A percentile compares a stretch with the other conserved stretches of the same genome.
Conservation (phyloP, 2,888 invertebrate genomes). For the Norana najaformis region DNA sequence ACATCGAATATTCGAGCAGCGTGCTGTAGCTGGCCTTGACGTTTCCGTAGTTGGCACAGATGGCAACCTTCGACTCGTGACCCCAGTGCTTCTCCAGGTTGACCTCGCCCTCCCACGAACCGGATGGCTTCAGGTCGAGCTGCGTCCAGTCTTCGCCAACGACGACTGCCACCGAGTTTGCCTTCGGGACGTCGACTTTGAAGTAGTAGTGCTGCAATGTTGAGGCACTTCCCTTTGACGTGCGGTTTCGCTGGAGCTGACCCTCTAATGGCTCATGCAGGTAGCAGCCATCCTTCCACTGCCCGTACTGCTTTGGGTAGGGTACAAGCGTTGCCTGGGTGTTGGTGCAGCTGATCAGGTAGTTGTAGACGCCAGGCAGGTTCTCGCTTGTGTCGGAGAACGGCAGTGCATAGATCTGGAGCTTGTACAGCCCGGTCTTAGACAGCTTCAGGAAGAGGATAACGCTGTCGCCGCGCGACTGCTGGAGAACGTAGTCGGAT, state of each 20-base stretch:
- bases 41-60: conserved; percentile 61
- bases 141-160: conserved; percentile 61
- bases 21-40: conserved; percentile 60
- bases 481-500: conserved; percentile 59
- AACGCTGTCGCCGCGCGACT: conserved; percentile 50
- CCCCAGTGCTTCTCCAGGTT: conserved; percentile 52
- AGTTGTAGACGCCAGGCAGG: conserved; percentile 63
- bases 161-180: conserved; percentile 60
- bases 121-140: conserved; percentile 50
- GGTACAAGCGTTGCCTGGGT: conserved; percentile 47
- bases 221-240: conserved; percentile 43
- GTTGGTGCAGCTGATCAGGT: conserved; percentile 58
- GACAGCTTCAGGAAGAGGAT: conserved; percentile 52
- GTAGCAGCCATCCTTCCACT: conserved; percentile 63
- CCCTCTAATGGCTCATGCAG: conserved; percentile 55
- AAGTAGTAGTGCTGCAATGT: conserved; percentile 44
- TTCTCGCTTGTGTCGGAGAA: conserved; percentile 57
- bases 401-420: conserved; percentile 60
- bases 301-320: conserved; percentile 63
- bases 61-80: conserved; percentile 52
- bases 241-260: conserved; percentile 8
- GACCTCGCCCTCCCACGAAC: conserved; percentile 57
- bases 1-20: conserved; percentile 57
- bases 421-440: conserved; percentile 59
- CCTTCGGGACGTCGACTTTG: conserved; percentile 54